Evolutionary conservation across 2,113 vertebrate species (phyloP), one percentile per base, ranked within the genome.

Genomic region (Halcyon senegalensis): DNA sequence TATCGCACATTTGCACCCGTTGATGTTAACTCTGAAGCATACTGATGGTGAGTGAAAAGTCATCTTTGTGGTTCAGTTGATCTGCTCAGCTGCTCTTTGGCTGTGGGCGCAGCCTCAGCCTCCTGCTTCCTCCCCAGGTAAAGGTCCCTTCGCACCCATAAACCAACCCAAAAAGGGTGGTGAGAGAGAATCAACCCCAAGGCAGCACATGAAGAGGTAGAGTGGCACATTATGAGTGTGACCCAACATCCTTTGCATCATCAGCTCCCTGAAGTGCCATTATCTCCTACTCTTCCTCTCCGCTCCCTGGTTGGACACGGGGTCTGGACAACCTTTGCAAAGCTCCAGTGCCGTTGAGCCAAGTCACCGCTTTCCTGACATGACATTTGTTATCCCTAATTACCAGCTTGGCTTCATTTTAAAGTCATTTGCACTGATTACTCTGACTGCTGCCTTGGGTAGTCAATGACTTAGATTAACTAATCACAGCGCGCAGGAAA

Each of bases 391-490:
- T 93, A 85, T 79, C 93, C 85, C 90, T 68, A 73, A 87, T 77
- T 93, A 89, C 82, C 73, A 88, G 56, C 80, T 66, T 53, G 88
- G 90, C 90, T 91, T 85, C 79, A 79, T 97, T 96, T 96, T 96
- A 60, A 66, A 92, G 89, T 79, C 89, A 92, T 96, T 97, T 96
- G 81, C 82, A 50, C 94, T 95, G 91, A 95, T 95, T 94, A 89
- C 75, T 44, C 85, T 18, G 81, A 35, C 66, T 79, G 84, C 89
- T 92, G 91, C 94, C 76, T 74, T 96, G 69, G 75, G 76, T 97
- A 97, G 93, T 97, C 95, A 95, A 81, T 96, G 93, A 89, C 90
- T 82, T 16, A 94, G 96, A 98, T 96, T 95, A 97, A 97, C 96
- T 97, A 94, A 92, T 91, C 95, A 59, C 79, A 81, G 84, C 67